Evolutionary conservation across 2,888 invertebrate genomes (phyloP).

Genomic region (Dryococelus australis): DNA sequence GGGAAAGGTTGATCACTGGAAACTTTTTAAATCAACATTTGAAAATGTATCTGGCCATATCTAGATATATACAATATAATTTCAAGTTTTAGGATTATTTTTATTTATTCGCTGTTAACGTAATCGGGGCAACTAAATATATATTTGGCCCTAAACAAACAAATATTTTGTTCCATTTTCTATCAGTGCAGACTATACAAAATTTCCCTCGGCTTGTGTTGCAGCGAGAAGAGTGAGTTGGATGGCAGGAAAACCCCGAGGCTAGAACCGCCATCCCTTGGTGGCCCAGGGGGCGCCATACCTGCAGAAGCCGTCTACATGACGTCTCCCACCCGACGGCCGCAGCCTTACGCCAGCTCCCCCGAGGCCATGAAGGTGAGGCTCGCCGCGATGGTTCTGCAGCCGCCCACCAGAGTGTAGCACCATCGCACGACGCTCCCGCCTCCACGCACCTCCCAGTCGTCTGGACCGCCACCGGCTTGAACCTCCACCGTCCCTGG

Average conservation of each 20-base stretch:
- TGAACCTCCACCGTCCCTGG: conserved; percentile 16
- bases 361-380: conserved; percentile 89
- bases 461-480: conserved; percentile 27
- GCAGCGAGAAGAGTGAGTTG: conserved; percentile 59
- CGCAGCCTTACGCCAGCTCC: conserved; percentile 60
- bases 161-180: no score
- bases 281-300: conserved; percentile 62
- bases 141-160: no score
- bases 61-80: no score
- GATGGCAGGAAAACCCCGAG: conserved; percentile 51
- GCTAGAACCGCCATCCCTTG: conserved; percentile 43
- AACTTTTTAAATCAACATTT: no score
- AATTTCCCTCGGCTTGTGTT: conserved; percentile 36
- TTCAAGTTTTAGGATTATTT: no score
- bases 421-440: conserved; percentile 28
- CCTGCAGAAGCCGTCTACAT: conserved; percentile 80
- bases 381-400: conserved; percentile 87
- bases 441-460: background rate
- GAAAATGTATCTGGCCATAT: no score
- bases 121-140: no score
- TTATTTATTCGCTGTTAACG: no score
- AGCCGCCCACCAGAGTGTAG: conserved; percentile 86
- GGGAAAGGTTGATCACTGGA: no score
- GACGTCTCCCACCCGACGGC: conserved; percentile 59
- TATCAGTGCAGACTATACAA: no score